Base-by-base conservation (phyloP, 2,888 invertebrate species). In the Campoletis raptor region DNA sequence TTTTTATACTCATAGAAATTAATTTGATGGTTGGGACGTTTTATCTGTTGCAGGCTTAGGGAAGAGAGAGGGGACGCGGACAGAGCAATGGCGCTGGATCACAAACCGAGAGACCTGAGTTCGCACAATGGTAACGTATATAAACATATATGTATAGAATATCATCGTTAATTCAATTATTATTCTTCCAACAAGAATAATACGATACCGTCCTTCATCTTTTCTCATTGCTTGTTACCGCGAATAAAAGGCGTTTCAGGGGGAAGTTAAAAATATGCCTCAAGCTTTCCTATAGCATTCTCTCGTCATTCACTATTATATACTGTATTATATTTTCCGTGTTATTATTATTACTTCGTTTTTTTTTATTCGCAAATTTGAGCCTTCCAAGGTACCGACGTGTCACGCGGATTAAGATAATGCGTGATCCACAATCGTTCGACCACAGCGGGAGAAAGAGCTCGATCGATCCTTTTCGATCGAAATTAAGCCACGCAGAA, bases 11-110 rank as follows among this genome's bases (percentile, higher is more conserved):
- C 12, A 7, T 37, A 30, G 61, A 84, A 78, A 87, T 81, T 54
- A 85, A 88, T 79, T 73, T 78, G 37, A 69, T 64, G 45, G 36
- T 76, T 76, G 79, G 78, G 21, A 80, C 66, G 81, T 78, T 89
- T 90, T 89, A 88, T 90, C 95, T 95, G 95, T 96, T 96, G 83
- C 96, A 98, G 98, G 96, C 96, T 98, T 95, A 96, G 98, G 92
- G 98, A 98, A 94, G 98, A 98, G 95, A 95, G 98, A 94, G 97
- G 97, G 86, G 98, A 98, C 93, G 96, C 97, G 91, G 98, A 98
- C 94, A 96, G 97, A 94, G 97, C 97, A 90, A 95, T 97, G 94
- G 97, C 97, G 85, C 96, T 97, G 95, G 98, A 97, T 93, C 96
- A 97, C 94, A 98, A 98, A 95, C 97, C 97, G 89, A 96, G 98